Base-by-base conservation (phyloP, 2,113 vertebrate genomes). In the Scytalopus superciliaris region DNA sequence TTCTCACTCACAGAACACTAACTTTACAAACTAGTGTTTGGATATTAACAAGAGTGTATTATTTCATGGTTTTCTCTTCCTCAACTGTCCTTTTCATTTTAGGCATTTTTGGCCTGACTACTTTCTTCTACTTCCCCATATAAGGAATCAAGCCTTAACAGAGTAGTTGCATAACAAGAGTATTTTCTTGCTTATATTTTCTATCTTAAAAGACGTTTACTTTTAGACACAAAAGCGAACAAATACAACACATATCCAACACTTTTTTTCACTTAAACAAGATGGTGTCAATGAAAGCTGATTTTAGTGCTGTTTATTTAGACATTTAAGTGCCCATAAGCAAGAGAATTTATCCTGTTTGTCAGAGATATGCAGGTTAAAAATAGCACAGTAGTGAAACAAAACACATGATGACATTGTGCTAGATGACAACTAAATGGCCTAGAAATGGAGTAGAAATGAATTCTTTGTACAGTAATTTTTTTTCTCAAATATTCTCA, bases 351-450 rank as follows among this genome's bases (percentile, higher is more conserved):
- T 81, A 70, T 76, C n/a, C 70, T 35, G 9, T 64, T 80, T 93
- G 44, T 19, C 81, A 79, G 89, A 89, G 90, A 69, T 62, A 67
- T 14, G 55, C 50, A 73, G 21, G 30, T 92, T 81, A 94, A 97
- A 97, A 96, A 96, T 77, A 93, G 66, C 45, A 35, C 17, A 19
- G 22, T 33, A 87, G n/a, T 69, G 74, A 94, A 92, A 72, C 12
- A 85, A 93, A 79, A 25, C 23, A 84, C 23, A 47, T 13, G 31
- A 53, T 57, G 35, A 86, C 53, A 83, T 59, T 42, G 30, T 68
- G 33, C 23, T 67, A 91, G 44, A 27, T 70, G 76, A 76, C 53
- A 97, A 77, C 8, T 56, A 95, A 84, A 63, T 47, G 45, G 47
- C 49, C 62, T 73, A 82, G 70, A 79, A 94, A 90, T 69, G 33